These are phyloP conservation scores for Idris sp. DNA, from an alignment of 1,140 invertebrate species.

Conservation along the genomic window DNA sequence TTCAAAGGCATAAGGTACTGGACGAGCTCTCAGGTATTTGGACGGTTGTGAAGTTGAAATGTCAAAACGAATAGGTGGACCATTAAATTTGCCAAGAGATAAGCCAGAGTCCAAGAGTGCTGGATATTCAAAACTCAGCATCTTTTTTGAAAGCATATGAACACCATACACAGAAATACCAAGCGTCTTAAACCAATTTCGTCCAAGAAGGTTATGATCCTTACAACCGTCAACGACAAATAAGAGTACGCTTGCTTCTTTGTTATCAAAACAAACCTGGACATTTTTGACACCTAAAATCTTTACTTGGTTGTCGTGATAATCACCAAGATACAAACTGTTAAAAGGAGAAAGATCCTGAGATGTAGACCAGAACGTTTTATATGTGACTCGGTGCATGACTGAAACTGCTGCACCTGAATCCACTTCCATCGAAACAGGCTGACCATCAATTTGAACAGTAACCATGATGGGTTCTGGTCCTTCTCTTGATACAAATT, in stretches of 20 bases:
- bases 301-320: conserved; percentile 5
- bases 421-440: conserved; percentile 16
- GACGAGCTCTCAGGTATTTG: conserved; percentile 3
- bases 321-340: conserved; percentile 3
- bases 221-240: conserved; percentile 18
- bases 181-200: conserved; percentile 14
- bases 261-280: conserved; percentile 1
- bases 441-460: not conserved
- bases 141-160: not conserved
- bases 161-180: conserved; percentile 1
- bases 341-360: not conserved
- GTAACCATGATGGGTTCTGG: conserved; percentile 13
- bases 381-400: conserved; percentile 5
- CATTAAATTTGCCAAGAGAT: not conserved
- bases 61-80: conserved; percentile 6
- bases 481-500: not conserved
- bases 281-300: conserved; percentile 13
- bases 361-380: not conserved
- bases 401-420: conserved; percentile 19
- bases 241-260: conserved; percentile 7
- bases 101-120: not conserved
- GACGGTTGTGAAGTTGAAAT: not conserved
- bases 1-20: conserved; percentile 6
- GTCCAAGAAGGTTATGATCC: conserved; percentile 9
- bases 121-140: not conserved